phyloP scores from a whole-genome alignment of 1,140 invertebrate species.

The Ostrea denselamellosa region DNA sequence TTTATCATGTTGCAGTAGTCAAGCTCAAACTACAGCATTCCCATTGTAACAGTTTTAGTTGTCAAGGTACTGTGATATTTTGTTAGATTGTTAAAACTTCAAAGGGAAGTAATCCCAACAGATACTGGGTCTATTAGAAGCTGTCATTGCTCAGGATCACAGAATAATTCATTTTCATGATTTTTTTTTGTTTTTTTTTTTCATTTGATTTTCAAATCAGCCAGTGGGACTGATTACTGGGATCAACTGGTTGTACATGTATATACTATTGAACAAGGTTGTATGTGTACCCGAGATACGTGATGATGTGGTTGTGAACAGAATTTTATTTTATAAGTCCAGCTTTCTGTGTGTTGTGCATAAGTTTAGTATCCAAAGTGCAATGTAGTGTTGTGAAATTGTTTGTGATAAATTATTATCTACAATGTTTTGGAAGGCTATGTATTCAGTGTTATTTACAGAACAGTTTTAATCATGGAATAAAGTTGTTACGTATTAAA shows the following conservation, averaged over 20 bases:
- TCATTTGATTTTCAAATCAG: neutral
- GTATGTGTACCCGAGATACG: neutral
- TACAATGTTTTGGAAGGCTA: slow-evolving; percentile 5
- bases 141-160: neutral
- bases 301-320: slow-evolving; percentile 31
- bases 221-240: no score
- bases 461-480: neutral
- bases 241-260: no score
- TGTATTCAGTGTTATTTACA: neutral
- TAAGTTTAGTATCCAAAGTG: slow-evolving; percentile 13
- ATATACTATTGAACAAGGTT: no score
- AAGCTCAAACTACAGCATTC: slow-evolving; percentile 17
- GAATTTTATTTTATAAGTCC: neutral
- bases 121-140: neutral
- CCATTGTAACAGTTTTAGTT: neutral
- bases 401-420: slow-evolving; percentile 13
- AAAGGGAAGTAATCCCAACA: neutral
- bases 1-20: neutral
- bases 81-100: neutral
- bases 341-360: neutral
- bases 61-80: slow-evolving; percentile 1
- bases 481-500: neutral
- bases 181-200: neutral
- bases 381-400: slow-evolving; percentile 18
- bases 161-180: no score